Percentiles rank a stretch among this genome's conserved stretches.
Evolutionary conservation across 2,113 vertebrate genomes (phyloP).

Genomic region (Alces alces): DNA sequence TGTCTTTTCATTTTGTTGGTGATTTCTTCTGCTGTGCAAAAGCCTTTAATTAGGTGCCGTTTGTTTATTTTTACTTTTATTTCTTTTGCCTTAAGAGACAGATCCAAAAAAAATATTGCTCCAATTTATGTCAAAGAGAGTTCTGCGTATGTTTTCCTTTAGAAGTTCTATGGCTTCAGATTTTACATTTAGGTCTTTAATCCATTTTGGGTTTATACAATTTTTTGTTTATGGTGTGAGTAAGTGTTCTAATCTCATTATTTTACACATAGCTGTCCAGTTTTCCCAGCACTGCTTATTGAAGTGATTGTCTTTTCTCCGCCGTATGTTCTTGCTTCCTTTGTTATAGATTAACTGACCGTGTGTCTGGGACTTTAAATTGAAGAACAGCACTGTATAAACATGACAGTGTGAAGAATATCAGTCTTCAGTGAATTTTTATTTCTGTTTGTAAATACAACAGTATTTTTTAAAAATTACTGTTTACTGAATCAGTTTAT

Average conservation of each 20-base stretch:
- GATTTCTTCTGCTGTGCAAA: background rate
- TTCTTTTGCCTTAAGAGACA: background rate
- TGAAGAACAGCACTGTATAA: background rate
- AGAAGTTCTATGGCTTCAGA: background rate
- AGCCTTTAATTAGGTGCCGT: background rate
- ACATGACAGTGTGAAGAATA: background rate
- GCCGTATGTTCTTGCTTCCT: background rate
- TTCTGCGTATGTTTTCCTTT: background rate
- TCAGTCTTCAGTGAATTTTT: background rate
- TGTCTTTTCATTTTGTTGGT: background rate
- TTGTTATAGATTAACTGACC: background rate
- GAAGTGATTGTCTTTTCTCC: background rate
- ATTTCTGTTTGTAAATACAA: background rate
- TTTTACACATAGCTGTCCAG: background rate
- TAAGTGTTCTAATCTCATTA: background rate
- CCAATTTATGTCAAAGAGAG: background rate
- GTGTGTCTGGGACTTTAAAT: background rate
- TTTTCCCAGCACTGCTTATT: background rate
- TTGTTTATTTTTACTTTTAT: background rate
- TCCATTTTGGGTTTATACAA: background rate
- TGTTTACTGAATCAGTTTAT: background rate
- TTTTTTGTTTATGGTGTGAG: background rate
- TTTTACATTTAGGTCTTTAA: background rate
- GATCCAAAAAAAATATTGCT: background rate
- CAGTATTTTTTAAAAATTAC: background rate